Base-by-base conservation (phyloP, 1,140 invertebrate genomes). In the Anastrepha obliqua region DNA sequence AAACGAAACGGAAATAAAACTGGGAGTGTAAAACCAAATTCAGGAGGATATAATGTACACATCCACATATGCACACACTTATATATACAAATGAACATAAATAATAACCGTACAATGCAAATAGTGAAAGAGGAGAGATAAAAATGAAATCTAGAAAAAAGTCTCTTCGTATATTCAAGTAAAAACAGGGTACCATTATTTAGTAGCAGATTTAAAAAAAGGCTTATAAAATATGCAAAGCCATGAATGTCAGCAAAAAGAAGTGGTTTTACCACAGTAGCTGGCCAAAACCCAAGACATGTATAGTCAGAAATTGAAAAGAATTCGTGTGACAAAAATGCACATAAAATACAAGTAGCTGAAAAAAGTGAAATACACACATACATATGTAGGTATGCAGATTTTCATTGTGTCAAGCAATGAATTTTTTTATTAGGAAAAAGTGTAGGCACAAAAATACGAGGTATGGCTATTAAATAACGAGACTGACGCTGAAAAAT, bases 171-270 rank as follows among this genome's bases (percentile, higher is more conserved):
- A 29, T 29, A 29, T 1, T 29, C 51, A 67, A 11, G 20, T 47
- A 81, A 81, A 81, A 51, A 81, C 47, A 17, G 47, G 20, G 47
- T 4, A 55, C n/a, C 74, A 81, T 81, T 81, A 81, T 81, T 81
- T 42, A 81, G 74, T 55, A 15, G 74, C 44, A 55, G 44, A 13
- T 81, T 55, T 29, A n/a, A 15, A 81, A 81, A 55, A 81, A 81
- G 20, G 47, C 74, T 55, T 55, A 81, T 81, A 81, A 81, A 81
- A 55, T 81, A 81, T 81, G 74, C 74, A 81, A 81, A 81, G 74
- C 55, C 74, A 81, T 81, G 74, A 81, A 81, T 81, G 74, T 55
- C 47, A 81, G 74, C 44, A 3, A 81, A 58, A 47, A 81, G 74
- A 81, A 55, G 74, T 81, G 74, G 51, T 55, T 15, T 55, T 42